Conservation (phyloP, 2,797 vertebrate species). For the Tragopan temminckii region DNA sequence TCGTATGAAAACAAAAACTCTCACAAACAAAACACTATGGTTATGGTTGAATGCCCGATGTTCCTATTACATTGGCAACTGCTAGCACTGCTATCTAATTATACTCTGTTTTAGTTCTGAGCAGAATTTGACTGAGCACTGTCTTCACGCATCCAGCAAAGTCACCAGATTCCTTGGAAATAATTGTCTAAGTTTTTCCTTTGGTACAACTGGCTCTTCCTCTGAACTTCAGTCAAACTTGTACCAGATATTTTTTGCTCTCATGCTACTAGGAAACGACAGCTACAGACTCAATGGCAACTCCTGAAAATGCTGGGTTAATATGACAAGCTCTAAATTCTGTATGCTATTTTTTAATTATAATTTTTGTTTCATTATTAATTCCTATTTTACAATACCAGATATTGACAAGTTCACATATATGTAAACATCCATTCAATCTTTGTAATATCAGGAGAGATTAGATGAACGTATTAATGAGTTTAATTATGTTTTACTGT, state of each 20-base stretch:
- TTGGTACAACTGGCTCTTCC: neutral
- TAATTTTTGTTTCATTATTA: neutral
- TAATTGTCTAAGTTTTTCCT: neutral
- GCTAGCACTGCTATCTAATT: conserved; percentile 47
- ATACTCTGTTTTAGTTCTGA: conserved; percentile 31
- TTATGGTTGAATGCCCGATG: conserved; percentile 39
- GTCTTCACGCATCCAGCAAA: neutral
- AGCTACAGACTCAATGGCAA: neutral
- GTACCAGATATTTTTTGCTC: neutral
- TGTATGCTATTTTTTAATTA: neutral
- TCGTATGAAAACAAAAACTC: conserved; percentile 35
- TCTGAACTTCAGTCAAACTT: conserved; percentile 4
- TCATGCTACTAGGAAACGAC: neutral
- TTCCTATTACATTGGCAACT: conserved; percentile 48
- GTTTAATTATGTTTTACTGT: conserved; percentile 38
- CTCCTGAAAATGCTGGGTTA: neutral
- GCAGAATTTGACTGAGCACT: neutral
- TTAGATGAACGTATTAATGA: neutral
- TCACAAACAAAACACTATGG: conserved; percentile 43
- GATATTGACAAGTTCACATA: neutral
- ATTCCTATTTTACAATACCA: neutral
- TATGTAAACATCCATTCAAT: neutral
- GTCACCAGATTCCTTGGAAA: neutral
- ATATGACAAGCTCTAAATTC: neutral
- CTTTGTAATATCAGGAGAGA: neutral